Conservation (phyloP, 2,797 vertebrate species). For the Picus viridis region DNA sequence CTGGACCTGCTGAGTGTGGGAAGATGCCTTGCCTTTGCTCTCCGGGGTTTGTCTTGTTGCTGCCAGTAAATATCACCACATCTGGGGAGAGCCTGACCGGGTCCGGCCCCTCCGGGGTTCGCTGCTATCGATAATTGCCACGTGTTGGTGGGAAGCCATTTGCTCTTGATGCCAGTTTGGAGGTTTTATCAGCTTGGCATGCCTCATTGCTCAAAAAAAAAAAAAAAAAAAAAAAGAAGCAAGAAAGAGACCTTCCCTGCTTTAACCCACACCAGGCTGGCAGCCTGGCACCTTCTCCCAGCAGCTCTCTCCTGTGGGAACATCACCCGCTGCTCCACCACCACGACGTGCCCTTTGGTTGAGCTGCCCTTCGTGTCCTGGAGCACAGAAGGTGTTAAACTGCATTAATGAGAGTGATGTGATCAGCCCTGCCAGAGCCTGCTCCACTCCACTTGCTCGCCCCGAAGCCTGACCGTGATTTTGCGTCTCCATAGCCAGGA, state of each 20-base stretch:
- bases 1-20: neutral
- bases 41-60: neutral
- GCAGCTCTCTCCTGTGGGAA: neutral
- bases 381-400: neutral
- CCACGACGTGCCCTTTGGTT: neutral
- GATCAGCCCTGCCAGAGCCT: neutral
- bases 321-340: neutral
- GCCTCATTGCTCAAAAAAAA: neutral
- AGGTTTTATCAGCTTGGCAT: neutral
- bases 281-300: neutral
- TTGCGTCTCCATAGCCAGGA: neutral
- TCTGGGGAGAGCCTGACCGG: accelerated
- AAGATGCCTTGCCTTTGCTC: neutral
- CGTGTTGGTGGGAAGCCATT: neutral
- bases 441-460: neutral
- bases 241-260: neutral
- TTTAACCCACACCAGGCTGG: accelerated
- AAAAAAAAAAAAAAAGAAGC: neutral
- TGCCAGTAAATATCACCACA: accelerated
- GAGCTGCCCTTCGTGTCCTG: accelerated
- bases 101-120: neutral
- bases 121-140: neutral
- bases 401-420: neutral
- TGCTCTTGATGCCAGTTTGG: neutral
- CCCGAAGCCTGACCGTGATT: neutral